Conservation (phyloP, 2,113 vertebrate species). For the Crocuta crocuta region DNA sequence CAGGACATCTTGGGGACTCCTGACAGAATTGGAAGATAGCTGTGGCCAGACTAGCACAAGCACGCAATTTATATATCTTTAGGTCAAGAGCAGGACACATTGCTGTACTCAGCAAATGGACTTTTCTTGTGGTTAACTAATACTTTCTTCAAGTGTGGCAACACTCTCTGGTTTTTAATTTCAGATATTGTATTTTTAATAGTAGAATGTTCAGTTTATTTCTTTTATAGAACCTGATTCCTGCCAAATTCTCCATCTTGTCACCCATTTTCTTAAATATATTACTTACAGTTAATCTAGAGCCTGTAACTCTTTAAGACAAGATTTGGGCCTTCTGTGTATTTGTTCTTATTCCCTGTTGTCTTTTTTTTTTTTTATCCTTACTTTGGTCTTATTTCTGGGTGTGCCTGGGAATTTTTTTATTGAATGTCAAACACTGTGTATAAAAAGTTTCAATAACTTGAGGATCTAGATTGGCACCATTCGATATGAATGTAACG, state of each 20-base stretch:
- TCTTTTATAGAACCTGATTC: not conserved
- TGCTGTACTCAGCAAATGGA: rapidly evolving
- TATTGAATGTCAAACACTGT: not conserved
- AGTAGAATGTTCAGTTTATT: not conserved
- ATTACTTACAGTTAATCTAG: not conserved
- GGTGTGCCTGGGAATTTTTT: not conserved
- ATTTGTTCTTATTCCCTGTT: not conserved
- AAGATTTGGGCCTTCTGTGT: not conserved
- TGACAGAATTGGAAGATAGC: not conserved
- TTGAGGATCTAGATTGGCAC: not conserved
- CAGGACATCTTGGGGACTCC: not conserved
- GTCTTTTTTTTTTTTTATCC: not conserved
- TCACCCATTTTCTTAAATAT: not conserved
- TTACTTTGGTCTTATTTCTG: not conserved
- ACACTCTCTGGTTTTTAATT: not conserved
- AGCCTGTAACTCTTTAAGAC: not conserved
- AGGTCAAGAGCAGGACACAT: not conserved
- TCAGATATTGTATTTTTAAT: not conserved
- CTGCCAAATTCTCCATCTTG: not conserved
- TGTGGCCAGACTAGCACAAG: not conserved
- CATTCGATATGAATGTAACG: not conserved
- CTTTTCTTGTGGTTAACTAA: not conserved
- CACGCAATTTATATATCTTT: not conserved
- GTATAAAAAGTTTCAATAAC: not conserved
- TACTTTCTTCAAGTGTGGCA: not conserved